Percentiles rank a stretch among this genome's conserved stretches.
phyloP scores from a whole-genome alignment of 2,113 vertebrate genomes.

The Eupsittula cactorum region DNA sequence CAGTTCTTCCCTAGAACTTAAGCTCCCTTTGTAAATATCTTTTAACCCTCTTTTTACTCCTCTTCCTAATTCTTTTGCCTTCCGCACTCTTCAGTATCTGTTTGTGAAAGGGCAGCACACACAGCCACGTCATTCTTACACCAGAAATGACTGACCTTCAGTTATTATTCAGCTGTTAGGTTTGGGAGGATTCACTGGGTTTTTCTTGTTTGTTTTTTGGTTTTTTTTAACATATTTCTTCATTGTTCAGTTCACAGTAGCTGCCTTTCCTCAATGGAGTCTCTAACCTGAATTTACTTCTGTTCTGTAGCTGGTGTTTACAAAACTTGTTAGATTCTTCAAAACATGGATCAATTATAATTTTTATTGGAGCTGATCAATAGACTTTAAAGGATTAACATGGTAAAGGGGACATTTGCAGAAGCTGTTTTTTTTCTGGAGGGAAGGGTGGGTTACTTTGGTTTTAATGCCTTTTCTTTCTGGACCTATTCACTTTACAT shows the following conservation, averaged over 20 bases:
- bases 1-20: background rate
- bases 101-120: background rate
- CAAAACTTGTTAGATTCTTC: background rate
- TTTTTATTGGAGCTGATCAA: background rate
- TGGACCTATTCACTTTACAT: background rate
- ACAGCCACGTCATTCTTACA: background rate
- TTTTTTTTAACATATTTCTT: background rate
- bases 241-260: background rate
- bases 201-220: background rate
- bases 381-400: background rate
- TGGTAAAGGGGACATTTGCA: rapidly evolving
- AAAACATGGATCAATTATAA: background rate
- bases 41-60: background rate
- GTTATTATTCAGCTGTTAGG: background rate
- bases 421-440: background rate
- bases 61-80: background rate
- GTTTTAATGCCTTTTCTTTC: background rate
- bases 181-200: too few relatives aligned
- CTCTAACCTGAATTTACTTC: background rate
- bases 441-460: too few relatives aligned
- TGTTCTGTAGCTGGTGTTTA: background rate
- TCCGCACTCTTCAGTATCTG: background rate
- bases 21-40: background rate
- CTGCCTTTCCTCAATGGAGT: background rate
- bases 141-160: background rate